Conservation (phyloP, 2,113 vertebrate species). For the Nibea coibor region DNA sequence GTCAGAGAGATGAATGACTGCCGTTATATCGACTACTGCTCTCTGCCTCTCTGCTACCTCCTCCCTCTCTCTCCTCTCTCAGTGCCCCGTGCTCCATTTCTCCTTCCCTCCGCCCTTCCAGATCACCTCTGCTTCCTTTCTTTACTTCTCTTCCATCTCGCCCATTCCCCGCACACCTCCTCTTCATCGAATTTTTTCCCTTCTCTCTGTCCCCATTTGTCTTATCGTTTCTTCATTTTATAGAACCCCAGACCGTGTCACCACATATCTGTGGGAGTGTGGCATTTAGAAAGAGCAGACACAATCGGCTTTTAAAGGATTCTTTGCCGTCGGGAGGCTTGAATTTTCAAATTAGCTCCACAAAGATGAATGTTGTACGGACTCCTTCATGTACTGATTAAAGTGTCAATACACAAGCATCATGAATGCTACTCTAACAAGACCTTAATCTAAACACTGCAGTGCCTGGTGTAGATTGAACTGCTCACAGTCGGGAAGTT, state of each 20-base stretch:
- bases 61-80: conserved; percentile 52
- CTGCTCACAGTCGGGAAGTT: conserved; percentile 58
- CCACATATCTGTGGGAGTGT: conserved; percentile 13
- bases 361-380: conserved; percentile 31
- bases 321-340: conserved; percentile 26
- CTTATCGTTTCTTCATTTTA: conserved; percentile 36
- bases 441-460: conserved; percentile 47
- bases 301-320: conserved; percentile 25
- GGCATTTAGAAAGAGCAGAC: conserved; percentile 44
- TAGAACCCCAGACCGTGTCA: conserved; percentile 31
- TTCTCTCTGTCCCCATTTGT: conserved; percentile 25
- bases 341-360: conserved; percentile 39
- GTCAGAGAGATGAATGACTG: conserved; percentile 87
- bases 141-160: conserved; percentile 37
- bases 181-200: conserved; percentile 5
- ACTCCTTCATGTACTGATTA: conserved; percentile 54
- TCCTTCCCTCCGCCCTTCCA: conserved; percentile 43
- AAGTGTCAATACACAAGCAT: conserved; percentile 48
- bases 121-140: conserved; percentile 53
- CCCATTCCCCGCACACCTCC: neutral
- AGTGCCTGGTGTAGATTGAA: conserved; percentile 42
- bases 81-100: conserved; percentile 54
- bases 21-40: conserved; percentile 81
- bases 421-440: conserved; percentile 46
- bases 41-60: conserved; percentile 49